Conservation (phyloP, 2,888 invertebrate genomes). For the Cyaniris semiargus region DNA sequence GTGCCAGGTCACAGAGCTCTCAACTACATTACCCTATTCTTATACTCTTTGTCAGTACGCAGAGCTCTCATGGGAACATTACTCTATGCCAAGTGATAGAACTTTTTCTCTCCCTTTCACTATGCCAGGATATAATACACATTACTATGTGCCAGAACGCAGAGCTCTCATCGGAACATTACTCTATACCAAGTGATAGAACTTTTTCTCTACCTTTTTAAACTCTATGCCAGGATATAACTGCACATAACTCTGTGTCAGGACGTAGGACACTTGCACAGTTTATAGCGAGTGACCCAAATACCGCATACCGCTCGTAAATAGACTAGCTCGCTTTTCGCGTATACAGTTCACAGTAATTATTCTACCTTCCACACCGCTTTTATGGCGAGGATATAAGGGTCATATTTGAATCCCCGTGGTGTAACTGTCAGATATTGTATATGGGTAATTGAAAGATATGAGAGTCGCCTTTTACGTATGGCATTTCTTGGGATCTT, state of each 20-base stretch:
- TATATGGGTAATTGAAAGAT: not conserved
- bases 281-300: slow-evolving; percentile 37
- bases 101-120: too few species aligned
- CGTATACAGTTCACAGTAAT: not conserved
- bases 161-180: too few species aligned
- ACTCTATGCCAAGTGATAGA: too few species aligned
- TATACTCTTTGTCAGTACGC: too few species aligned
- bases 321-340: slow-evolving; percentile 31
- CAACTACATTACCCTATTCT: too few species aligned
- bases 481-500: not conserved
- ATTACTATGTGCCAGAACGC: too few species aligned
- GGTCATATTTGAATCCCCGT: not conserved
- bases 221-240: slow-evolving; percentile 6
- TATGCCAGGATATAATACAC: too few species aligned
- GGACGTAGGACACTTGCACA: slow-evolving; percentile 34
- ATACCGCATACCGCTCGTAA: slow-evolving; percentile 37
- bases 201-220: too few species aligned
- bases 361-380: not conserved
- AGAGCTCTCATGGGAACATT: too few species aligned
- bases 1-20: too few species aligned
- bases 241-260: slow-evolving; percentile 1
- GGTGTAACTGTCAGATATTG: not conserved
- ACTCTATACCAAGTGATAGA: too few species aligned
- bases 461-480: not conserved
- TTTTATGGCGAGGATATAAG: not conserved